phyloP scores from a whole-genome alignment of 2,888 invertebrate genomes.

The Panzeria rudis region DNA sequence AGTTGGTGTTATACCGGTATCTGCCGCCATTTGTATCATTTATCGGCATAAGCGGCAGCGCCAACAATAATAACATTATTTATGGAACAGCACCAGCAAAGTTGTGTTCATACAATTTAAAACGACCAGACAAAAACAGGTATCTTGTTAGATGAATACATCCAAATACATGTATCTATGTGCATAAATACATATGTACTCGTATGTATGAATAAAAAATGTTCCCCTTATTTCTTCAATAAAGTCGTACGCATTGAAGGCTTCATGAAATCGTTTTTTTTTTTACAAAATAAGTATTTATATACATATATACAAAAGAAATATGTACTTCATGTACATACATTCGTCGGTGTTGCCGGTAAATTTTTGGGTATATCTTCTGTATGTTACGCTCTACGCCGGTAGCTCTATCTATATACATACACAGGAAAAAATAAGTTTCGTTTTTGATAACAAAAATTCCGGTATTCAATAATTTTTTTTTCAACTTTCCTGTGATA shows the following conservation, averaged over 20 bases:
- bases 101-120: constrained; percentile 3
- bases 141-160: constrained; percentile 35
- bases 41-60: not conserved
- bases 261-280: constrained; percentile 17
- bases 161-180: not conserved
- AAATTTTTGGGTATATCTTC: too few species aligned
- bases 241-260: not conserved
- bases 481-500: too few species aligned
- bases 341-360: too few species aligned
- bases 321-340: too few species aligned
- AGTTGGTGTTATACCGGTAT: constrained; percentile 51
- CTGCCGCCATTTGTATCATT: constrained; percentile 36
- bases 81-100: constrained; percentile 23
- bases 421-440: too few species aligned
- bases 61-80: constrained; percentile 32
- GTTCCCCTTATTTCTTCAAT: constrained; percentile 40
- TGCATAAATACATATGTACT: too few species aligned
- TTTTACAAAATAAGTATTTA: not conserved
- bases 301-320: not conserved
- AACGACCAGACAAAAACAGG: constrained; percentile 45
- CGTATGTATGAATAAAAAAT: not conserved
- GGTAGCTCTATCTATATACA: too few species aligned
- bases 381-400: too few species aligned
- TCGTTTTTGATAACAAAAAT: too few species aligned
- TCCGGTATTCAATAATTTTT: too few species aligned